phyloP scores from a whole-genome alignment of 2,797 vertebrate genomes.

The Iguana delicatissima region DNA sequence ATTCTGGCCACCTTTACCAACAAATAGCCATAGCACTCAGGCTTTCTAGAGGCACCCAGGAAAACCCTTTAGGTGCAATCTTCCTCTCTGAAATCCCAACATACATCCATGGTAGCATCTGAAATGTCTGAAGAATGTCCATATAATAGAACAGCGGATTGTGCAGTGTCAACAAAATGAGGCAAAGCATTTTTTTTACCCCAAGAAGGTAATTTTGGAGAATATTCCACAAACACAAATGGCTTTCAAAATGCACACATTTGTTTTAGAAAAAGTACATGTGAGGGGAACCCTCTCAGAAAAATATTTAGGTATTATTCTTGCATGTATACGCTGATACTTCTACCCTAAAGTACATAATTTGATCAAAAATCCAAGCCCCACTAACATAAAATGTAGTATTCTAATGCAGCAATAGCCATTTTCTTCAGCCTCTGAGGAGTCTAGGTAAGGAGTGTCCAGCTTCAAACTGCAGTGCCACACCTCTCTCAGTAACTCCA shows the following conservation, averaged over 20 bases:
- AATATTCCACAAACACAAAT: background rate
- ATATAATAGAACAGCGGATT: background rate
- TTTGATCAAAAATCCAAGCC: background rate
- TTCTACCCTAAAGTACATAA: background rate
- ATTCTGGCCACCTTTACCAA: background rate
- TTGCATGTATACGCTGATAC: background rate
- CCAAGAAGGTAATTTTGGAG: background rate
- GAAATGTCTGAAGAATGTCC: background rate
- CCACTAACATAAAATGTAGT: background rate
- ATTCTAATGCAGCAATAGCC: too few species aligned
- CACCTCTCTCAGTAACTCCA: background rate
- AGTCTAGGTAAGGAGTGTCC: background rate
- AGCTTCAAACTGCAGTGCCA: background rate
- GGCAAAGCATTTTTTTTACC: background rate
- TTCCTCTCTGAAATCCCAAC: background rate
- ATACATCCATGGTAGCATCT: background rate
- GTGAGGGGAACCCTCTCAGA: background rate
- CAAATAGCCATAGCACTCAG: background rate
- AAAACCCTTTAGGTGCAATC: background rate
- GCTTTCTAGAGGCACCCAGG: background rate
- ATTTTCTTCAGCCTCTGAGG: background rate
- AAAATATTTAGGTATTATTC: background rate
- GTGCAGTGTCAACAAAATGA: background rate
- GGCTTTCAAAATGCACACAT: background rate
- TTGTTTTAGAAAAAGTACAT: background rate